Percentiles rank a stretch among this genome's conserved stretches.
These are phyloP conservation scores for Syngnathus floridae DNA, from an alignment of 2,113 vertebrate species.

Conservation along the genomic window DNA sequence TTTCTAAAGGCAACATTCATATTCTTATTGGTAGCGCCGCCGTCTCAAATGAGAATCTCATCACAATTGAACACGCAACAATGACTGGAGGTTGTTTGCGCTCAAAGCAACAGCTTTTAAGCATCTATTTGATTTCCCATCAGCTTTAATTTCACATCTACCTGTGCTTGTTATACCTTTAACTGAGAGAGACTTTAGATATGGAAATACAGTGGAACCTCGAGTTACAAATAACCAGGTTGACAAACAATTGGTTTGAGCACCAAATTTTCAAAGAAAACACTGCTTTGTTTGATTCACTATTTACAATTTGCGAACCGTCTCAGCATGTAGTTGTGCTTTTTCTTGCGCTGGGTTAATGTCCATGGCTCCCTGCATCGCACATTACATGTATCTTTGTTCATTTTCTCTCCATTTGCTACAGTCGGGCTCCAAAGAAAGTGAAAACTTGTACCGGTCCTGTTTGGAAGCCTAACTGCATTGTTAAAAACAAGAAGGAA, in stretches of 20 bases:
- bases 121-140: background rate
- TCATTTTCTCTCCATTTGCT: too few relatives aligned
- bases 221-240: background rate
- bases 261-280: background rate
- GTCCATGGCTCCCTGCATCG: too few relatives aligned
- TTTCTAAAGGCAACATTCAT: conserved; percentile 43
- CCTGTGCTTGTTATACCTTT: background rate
- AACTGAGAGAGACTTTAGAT: background rate
- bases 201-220: background rate
- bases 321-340: background rate
- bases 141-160: background rate
- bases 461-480: too few relatives aligned
- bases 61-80: conserved; percentile 18
- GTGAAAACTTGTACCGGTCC: too few relatives aligned
- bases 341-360: background rate
- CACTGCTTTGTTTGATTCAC: background rate
- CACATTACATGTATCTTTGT: too few relatives aligned
- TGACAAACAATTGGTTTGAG: background rate
- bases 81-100: conserved; percentile 17
- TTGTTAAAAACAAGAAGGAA: too few relatives aligned
- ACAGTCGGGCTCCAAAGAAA: too few relatives aligned
- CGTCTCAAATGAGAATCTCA: conserved; percentile 25
- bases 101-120: conserved; percentile 2
- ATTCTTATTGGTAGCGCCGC: conserved; percentile 16
- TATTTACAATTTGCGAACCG: background rate